These are phyloP conservation scores for Bellardia bayeri DNA, from an alignment of 2,888 invertebrate species.

Conservation along the genomic window DNA sequence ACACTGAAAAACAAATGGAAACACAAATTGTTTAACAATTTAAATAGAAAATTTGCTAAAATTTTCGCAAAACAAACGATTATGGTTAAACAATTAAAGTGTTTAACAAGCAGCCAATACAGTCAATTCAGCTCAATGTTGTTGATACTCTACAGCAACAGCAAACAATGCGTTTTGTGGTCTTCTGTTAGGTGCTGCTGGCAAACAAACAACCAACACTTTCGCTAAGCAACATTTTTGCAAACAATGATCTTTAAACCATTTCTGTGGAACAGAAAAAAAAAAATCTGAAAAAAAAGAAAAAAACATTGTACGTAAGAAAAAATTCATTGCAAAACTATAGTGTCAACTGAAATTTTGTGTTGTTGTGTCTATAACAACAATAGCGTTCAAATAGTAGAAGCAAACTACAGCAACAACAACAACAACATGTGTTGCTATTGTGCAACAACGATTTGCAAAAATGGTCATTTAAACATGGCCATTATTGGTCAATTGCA, in stretches of 20 bases:
- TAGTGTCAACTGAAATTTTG: constrained; percentile 67
- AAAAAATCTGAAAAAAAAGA: not conserved
- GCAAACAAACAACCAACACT: constrained; percentile 52
- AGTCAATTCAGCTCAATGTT: constrained; percentile 29
- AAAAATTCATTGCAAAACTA: constrained; percentile 55
- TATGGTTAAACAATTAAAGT: constrained; percentile 74
- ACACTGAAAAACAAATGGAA: constrained; percentile 48
- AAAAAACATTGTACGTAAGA: constrained; percentile 2
- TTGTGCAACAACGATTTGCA: constrained; percentile 83
- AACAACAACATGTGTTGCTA: constrained; percentile 55
- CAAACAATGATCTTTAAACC: constrained; percentile 66
- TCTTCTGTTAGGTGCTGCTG: not conserved
- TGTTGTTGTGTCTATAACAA: constrained; percentile 51
- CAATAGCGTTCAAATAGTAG: constrained; percentile 21
- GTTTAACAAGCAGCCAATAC: constrained; percentile 50
- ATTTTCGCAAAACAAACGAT: constrained; percentile 73
- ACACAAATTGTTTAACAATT: constrained; percentile 73
- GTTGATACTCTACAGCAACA: not conserved
- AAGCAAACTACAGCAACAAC: not conserved
- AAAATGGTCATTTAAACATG: constrained; percentile 79
- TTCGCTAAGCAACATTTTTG: constrained; percentile 56
- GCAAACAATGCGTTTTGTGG: constrained; percentile 65
- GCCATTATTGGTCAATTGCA: constrained; percentile 75
- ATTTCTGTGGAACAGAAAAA: constrained; percentile 34
- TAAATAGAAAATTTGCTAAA: constrained; percentile 73